Conservation (phyloP, 2,797 vertebrate species). For the Heterohyrax brucei region DNA sequence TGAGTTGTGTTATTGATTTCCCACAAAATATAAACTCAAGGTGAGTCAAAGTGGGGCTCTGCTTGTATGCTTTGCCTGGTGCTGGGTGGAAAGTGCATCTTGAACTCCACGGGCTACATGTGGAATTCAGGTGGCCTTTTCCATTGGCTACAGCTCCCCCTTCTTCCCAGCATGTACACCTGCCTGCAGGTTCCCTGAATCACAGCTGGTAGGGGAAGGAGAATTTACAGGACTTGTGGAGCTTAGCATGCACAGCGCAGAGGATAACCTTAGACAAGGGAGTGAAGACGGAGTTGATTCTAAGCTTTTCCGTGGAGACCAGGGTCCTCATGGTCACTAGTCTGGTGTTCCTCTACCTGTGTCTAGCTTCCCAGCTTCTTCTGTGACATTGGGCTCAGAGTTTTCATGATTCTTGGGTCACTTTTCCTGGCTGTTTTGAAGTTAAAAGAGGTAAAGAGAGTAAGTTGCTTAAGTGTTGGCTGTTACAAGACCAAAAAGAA, state of each 20-base stretch:
- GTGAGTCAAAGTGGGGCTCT: background rate
- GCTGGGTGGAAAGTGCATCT: fast-evolving
- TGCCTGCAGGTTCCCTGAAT: background rate
- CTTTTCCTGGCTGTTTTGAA: background rate
- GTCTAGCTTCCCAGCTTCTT: conserved; percentile 44
- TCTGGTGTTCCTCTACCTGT: conserved; percentile 78
- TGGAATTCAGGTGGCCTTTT: background rate
- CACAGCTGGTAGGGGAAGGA: background rate
- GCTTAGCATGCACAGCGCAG: too few species aligned
- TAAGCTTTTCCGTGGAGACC: conserved; percentile 50
- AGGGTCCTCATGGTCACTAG: conserved; percentile 68
- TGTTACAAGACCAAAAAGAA: background rate
- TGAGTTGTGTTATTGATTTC: too few species aligned
- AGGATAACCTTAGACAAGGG: background rate
- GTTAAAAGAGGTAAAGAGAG: background rate
- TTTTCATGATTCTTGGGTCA: fast-evolving
- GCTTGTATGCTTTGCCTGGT: too few species aligned
- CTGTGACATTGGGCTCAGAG: background rate
- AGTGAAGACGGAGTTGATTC: conserved; percentile 67
- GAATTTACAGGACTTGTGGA: fast-evolving
- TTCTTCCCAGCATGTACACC: background rate
- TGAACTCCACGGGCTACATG: too few species aligned
- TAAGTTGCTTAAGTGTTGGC: background rate
- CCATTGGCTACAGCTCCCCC: conserved; percentile 10
- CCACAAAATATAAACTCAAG: too few species aligned